A percentile compares a stretch with the other conserved stretches of the same genome.
Evolutionary conservation across 1,140 invertebrate genomes (phyloP).

Genomic region (Macrosteles quadrilineatus): DNA sequence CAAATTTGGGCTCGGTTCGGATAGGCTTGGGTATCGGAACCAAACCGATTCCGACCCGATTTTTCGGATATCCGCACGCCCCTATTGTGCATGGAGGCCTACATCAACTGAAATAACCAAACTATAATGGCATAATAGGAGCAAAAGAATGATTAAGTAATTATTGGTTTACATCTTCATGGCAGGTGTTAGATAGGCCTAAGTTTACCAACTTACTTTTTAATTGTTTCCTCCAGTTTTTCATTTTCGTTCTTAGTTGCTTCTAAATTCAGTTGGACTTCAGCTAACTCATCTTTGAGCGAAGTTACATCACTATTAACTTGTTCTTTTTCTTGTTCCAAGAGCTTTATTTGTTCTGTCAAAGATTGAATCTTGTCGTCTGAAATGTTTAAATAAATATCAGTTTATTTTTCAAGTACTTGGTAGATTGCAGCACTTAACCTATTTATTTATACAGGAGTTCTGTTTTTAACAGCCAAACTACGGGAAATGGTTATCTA

Average conservation of each 20-base stretch:
- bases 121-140: no score
- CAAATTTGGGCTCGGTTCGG: no score
- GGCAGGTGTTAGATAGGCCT: no score
- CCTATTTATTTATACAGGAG: not conserved
- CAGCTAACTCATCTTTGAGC: constrained; percentile 60
- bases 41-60: no score
- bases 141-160: no score
- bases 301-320: constrained; percentile 63
- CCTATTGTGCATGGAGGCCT: no score
- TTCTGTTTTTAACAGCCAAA: not conserved
- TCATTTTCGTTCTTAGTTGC: constrained; percentile 60
- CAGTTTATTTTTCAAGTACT: not conserved
- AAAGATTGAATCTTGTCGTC: constrained; percentile 60
- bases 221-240: constrained; percentile 60
- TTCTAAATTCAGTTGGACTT: constrained; percentile 62
- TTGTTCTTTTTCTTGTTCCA: constrained; percentile 57
- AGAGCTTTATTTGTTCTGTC: constrained; percentile 38
- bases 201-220: constrained; percentile 50
- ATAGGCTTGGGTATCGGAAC: no score
- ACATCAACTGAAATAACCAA: no score
- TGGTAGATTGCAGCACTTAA: not conserved
- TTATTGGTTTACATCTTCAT: no score
- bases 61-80: no score
- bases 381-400: constrained; percentile 48
- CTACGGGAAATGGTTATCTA: no score